Base-by-base conservation (phyloP, 37 sponge, comb jelly and placozoan genomes). In the Ianthella basta region DNA sequence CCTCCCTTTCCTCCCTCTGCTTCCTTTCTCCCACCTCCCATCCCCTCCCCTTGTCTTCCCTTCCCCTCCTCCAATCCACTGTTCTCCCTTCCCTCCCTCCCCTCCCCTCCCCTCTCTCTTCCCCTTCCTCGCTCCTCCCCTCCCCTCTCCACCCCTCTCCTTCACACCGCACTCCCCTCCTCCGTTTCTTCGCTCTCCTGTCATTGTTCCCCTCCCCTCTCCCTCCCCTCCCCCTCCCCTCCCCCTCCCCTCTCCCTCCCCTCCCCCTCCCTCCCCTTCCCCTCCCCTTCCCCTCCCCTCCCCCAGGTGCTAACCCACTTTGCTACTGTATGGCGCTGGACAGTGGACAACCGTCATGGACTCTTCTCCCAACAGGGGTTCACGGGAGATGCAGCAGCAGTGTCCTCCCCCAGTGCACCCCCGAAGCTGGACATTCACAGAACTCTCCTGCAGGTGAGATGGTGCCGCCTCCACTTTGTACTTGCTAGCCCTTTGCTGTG, bases 321-420 rank as follows among this genome's bases (percentile, higher is more conserved):
- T 59, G 39, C 27, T 81, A 1, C 60, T 60, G 60, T 59, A 2
- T 81, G 60, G 61, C 27, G 61, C 18, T 81, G 61, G 60, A 81
- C 60, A 1, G 37, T 81, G n/a, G 78, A 75, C 54, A 75, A 41
- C 78, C 44, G 10, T 19, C 25, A 40, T 41, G 78, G 78, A 4
- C n/a, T 75, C n/a, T 75, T 75, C 54, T 40, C 78, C 37, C 29
- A 15, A 1, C 34, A 33, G 33, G 34, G 8, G 10, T 30, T 30
- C 18, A 34, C 70, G 1, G 70, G 34, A 15, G 19, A 30, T 69
- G 70, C 6, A 1, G 6, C 53, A 15, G 40, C 32, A 18, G 37
- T 44, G 16, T 6, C 23, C 16, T 13, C 32, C 23, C 78, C 78
- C 37, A 24, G 3, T 6, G 3, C 37, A 15, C 78, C 78, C 53